phyloP scores from a whole-genome alignment of 2,113 vertebrate genomes.

The Periophthalmus modestus region DNA sequence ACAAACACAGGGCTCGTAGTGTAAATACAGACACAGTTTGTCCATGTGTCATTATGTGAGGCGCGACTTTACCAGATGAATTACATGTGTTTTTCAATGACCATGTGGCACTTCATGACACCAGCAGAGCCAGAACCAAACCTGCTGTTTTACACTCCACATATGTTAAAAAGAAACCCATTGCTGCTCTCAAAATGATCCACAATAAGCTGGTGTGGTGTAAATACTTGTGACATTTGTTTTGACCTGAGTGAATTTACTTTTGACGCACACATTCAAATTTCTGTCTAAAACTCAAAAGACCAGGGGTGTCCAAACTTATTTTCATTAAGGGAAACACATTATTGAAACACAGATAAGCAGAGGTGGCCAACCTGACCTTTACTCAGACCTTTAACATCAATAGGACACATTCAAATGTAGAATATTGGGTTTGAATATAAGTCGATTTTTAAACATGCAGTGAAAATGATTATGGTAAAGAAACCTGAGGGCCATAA shows the following conservation, averaged over 20 bases:
- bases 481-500: background rate
- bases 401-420: no score
- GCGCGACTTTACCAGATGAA: conserved; percentile 14
- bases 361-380: no score
- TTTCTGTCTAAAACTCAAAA: background rate
- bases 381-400: no score
- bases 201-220: background rate
- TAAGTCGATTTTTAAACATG: no score
- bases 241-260: background rate
- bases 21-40: conserved; percentile 62
- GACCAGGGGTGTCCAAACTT: no score
- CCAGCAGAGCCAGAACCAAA: background rate
- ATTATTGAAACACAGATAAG: no score
- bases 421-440: no score
- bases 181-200: background rate
- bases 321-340: no score
- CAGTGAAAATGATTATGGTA: no score
- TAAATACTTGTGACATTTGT: background rate
- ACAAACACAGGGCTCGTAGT: conserved; percentile 62
- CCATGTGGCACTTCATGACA: background rate
- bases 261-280: background rate
- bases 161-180: background rate
- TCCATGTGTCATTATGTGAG: conserved; percentile 22
- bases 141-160: background rate
- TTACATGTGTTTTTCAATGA: conserved; percentile 2